Evolutionary conservation across 2,113 vertebrate species (phyloP).

Genomic region (Myocastor coypus): DNA sequence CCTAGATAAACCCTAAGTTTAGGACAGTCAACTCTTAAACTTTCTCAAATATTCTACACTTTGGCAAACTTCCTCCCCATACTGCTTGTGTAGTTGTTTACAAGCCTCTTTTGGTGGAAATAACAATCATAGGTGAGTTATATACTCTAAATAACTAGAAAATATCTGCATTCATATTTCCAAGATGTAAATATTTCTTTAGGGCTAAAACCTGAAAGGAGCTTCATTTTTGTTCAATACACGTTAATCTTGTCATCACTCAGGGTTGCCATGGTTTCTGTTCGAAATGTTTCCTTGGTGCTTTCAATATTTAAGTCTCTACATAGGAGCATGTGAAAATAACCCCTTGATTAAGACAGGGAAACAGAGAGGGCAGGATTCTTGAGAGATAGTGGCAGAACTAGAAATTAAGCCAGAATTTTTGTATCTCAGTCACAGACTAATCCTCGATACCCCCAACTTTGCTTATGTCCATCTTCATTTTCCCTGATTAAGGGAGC

Average conservation of each 20-base stretch:
- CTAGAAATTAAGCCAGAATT: conserved; percentile 44
- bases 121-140: conserved; percentile 46
- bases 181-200: conserved; percentile 66
- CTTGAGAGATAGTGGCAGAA: conserved; percentile 7
- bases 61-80: neutral
- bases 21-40: neutral
- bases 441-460: neutral
- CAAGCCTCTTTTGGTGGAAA: conserved; percentile 1
- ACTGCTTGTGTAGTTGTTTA: neutral
- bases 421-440: conserved; percentile 14
- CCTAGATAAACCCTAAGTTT: neutral
- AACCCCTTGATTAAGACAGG: conserved; percentile 2
- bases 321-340: conserved; percentile 35
- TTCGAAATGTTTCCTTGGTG: conserved; percentile 54
- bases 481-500: neutral
- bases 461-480: neutral
- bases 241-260: conserved; percentile 53
- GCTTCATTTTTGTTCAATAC: conserved; percentile 64
- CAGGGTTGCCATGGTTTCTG: conserved; percentile 65
- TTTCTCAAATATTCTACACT: neutral
- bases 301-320: conserved; percentile 54
- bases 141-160: conserved; percentile 5
- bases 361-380: neutral
- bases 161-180: conserved; percentile 21
- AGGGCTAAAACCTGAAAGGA: conserved; percentile 47